Evolutionary conservation across 2,113 vertebrate species (phyloP), one percentile per base, ranked within the genome.

Genomic region (Macaca mulatta): DNA sequence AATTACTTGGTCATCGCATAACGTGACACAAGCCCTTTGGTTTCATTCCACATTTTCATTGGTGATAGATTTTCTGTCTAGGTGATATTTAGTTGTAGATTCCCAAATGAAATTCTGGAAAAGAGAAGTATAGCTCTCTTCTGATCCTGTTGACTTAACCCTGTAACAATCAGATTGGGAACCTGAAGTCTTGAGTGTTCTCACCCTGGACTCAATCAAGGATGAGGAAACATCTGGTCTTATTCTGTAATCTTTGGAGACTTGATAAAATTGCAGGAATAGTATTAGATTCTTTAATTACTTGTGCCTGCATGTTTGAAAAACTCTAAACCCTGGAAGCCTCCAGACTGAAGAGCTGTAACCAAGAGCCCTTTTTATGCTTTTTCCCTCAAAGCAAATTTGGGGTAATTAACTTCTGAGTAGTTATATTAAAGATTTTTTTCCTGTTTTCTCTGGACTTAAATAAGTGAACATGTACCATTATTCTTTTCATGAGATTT

Each of bases 401-500:
- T 96, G 86, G 23, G 6, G 12, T 74, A 13, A 25, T 87, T 95
- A 79, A 80, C 67, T 67, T 91, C 82, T 83, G 52, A 85, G 32
- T 61, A 59, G 30, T 75, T 30, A 64, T 14, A 64, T 64, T 95
- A 23, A 3, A 92, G 86, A 75, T 75, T 40, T 64, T 93, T 67
- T 75, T 92, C 16, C 22, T 86, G 50, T 90, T 77, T 80, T 57
- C 59, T 38, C 78, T 35, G 83, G 79, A 45, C 55, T 55, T 89
- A 32, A 57, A 25, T 40, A 27, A 45, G 14, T 20, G 27, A 52
- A 59, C 6, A 13, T 50, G 4, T 25, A 5, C 87, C 3, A 8
- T 22, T 77, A 40, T 93, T 94, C 32, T 87, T 96, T 90, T 79
- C 35, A 35, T 90, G 95, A 77, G 77, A 95, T 84, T 87, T 85